Base-by-base conservation (phyloP, 2,888 invertebrate genomes). In the Herminia tarsipennalis region DNA sequence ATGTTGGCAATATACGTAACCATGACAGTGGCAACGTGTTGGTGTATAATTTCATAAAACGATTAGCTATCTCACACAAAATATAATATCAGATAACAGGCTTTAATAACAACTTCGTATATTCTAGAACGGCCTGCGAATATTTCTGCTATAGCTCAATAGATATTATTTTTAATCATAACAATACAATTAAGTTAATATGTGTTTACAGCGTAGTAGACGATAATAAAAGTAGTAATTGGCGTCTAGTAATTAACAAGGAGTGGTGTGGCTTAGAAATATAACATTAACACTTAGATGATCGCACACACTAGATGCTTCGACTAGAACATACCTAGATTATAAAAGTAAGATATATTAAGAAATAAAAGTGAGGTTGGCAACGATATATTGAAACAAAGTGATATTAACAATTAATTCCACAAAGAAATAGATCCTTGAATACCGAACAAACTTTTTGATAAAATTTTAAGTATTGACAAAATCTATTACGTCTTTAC, bases 251-350 rank as follows among this genome's bases (percentile, higher is more conserved):
- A 34, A 41, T 43, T 55, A 59, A 61, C 51, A 28, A 34, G 33
- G 53, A 47, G 45, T 65, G 48, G 38, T 61, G 44, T 63, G 50
- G 66, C 62, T 57, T 65, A 52, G 28, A 39, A n/a, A 41, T 13
- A 25, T 41, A 43, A 58, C 33, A 43, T 16, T 41, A 54, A 56
- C 42, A 57, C 9, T 28, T 48, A 48, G 27, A 38, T 34, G 8
- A 40, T 25, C 20, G 42, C 22, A 35, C 20, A 42, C 10, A 44
- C 21, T 48, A 63, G 32, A 37, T 13, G 34, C 43, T 43, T 61
- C n/a, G 41, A 16, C 34, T 54, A 57, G 30, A 42, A 32, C 24
- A 34, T 33, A 20, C 1, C 13, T 41, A 30, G 39, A 39, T 12
- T 16, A 10, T 18, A 30, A 12, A 29, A 29, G n/a, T n/a, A n/a